These are phyloP conservation scores for Heliconius charithonia DNA, from an alignment of 2,888 invertebrate species.

Conservation along the genomic window DNA sequence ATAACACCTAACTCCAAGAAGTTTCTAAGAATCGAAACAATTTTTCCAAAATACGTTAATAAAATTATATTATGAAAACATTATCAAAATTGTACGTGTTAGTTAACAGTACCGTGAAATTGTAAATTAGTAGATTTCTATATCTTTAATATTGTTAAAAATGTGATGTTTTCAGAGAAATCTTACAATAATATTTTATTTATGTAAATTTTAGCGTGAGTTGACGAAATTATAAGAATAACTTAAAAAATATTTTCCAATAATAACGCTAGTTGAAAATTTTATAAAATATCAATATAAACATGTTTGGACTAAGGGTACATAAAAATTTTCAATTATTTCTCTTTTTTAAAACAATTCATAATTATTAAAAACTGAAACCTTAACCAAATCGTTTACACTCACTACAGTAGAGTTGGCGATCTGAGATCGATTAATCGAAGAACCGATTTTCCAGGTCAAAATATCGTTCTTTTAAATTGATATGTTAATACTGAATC, in stretches of 20 bases:
- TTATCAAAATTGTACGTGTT: not conserved
- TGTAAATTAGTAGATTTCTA: slow-evolving; percentile 10
- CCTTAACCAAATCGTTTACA: not conserved
- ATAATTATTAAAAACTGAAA: not conserved
- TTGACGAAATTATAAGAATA: not conserved
- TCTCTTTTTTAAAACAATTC: not conserved
- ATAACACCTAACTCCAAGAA: not conserved
- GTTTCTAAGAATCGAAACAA: not conserved
- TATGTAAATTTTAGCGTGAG: slow-evolving; percentile 6
- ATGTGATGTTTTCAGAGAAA: slow-evolving; percentile 10
- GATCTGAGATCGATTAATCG: too few species aligned
- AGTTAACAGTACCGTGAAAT: not conserved
- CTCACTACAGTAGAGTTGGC: too few species aligned
- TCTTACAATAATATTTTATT: slow-evolving; percentile 6
- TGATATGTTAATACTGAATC: too few species aligned
- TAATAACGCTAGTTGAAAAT: slow-evolving; percentile 11
- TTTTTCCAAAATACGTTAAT: not conserved
- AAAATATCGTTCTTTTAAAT: too few species aligned
- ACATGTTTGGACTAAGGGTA: not conserved
- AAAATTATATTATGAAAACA: not conserved
- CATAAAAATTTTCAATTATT: slow-evolving; percentile 1
- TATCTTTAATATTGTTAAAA: slow-evolving; percentile 4
- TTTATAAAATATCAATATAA: not conserved
- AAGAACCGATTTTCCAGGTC: too few species aligned
- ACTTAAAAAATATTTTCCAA: not conserved